Percentiles rank a stretch among this genome's conserved stretches.
Conservation (phyloP, 2,113 vertebrate species). For the Datnioides undecimradiatus region DNA sequence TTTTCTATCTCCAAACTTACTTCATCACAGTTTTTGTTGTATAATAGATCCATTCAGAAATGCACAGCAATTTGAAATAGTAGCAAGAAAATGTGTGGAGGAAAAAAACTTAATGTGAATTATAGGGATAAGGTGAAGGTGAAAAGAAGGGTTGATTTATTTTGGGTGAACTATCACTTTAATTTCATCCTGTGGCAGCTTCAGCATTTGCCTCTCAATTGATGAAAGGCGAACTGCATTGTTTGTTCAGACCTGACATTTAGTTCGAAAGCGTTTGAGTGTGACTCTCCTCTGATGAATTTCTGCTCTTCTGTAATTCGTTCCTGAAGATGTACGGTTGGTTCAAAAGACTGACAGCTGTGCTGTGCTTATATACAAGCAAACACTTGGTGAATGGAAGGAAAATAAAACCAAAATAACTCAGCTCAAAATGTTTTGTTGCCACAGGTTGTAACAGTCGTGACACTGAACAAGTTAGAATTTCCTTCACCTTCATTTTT, state of each 20-base stretch:
- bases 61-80: constrained; percentile 22
- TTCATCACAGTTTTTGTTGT: constrained; percentile 22
- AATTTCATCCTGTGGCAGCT: constrained; percentile 72
- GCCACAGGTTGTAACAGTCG: constrained; percentile 32
- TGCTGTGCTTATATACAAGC: constrained; percentile 23
- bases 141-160: constrained; percentile 54
- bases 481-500: constrained; percentile 31
- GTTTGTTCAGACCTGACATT: constrained; percentile 81
- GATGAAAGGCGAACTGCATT: constrained; percentile 71
- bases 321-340: constrained; percentile 67
- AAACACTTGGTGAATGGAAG: constrained; percentile 32
- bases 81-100: neutral
- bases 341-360: constrained; percentile 74
- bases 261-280: constrained; percentile 75
- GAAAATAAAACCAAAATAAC: constrained; percentile 42
- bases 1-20: constrained; percentile 8
- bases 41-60: constrained; percentile 33
- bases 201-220: constrained; percentile 77
- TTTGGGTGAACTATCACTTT: constrained; percentile 69
- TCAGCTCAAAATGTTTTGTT: constrained; percentile 31
- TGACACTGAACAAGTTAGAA: constrained; percentile 20
- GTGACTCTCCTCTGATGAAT: constrained; percentile 76
- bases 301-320: constrained; percentile 69
- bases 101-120: constrained; percentile 37
- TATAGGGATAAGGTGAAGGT: constrained; percentile 52